phyloP scores from a whole-genome alignment of 2,888 invertebrate species.

The Torymus texanus region DNA sequence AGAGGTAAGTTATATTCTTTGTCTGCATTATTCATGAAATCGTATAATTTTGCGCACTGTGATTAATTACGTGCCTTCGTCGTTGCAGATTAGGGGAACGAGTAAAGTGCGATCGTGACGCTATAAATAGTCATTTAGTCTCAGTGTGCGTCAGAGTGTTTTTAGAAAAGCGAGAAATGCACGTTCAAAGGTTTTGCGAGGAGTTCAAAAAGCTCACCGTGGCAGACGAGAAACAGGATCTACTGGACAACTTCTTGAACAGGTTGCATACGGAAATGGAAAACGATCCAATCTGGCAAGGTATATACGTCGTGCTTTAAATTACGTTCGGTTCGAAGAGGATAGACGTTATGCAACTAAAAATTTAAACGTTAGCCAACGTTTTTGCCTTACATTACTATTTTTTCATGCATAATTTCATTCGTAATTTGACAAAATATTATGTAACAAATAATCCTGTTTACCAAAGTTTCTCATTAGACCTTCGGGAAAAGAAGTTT shows the following conservation, averaged over 20 bases:
- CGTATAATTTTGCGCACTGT: too few species aligned
- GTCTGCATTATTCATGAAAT: background rate
- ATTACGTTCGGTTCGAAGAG: background rate
- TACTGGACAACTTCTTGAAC: conserved; percentile 88
- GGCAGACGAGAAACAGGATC: conserved; percentile 93
- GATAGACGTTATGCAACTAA: too few species aligned
- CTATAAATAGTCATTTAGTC: conserved; percentile 85
- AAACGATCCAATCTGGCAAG: conserved; percentile 84
- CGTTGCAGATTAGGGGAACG: conserved; percentile 77
- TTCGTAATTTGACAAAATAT: too few species aligned
- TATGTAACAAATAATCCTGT: too few species aligned
- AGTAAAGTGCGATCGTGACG: conserved; percentile 82
- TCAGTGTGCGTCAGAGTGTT: conserved; percentile 87
- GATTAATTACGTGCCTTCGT: too few species aligned
- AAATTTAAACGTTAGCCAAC: too few species aligned
- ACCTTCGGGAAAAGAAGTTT: too few species aligned
- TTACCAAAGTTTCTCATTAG: too few species aligned
- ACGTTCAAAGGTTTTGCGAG: conserved; percentile 84
- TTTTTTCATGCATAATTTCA: too few species aligned
- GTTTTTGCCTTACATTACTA: too few species aligned
- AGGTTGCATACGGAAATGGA: conserved; percentile 83
- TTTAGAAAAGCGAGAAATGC: conserved; percentile 85
- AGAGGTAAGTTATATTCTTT: conserved; percentile 76
- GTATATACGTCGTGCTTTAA: conserved; percentile 67
- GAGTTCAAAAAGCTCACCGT: conserved; percentile 88